Evolutionary conservation across 2,888 invertebrate species (phyloP), one percentile per base, ranked within the genome.

Genomic region (Desoria tigrina): DNA sequence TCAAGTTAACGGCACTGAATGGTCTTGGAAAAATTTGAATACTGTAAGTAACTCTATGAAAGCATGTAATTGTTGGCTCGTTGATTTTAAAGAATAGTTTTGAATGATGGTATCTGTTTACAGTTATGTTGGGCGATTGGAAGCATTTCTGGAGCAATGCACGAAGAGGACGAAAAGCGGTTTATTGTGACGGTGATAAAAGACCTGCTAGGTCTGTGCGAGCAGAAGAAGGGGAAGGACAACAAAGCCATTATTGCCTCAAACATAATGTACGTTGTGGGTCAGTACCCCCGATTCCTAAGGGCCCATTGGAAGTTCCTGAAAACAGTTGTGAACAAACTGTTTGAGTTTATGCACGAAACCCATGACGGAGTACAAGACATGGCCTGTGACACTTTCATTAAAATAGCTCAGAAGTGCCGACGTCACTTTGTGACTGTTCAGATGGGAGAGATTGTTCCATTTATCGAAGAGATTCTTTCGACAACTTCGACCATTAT

Each of bases 301-400:
- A 85, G 96, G 77, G 97, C 96, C n/a, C 99, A 99, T 82, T 99
- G 99, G 99, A 94, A 96, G 80, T 99, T 99, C 82, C 85, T 99
- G 72, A 99, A 99, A 85, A 99, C 99, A 58, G 99, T 99, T 78
- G 97, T 99, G 68, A 99, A 98, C 84, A 99, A 99, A 84, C 86
- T 99, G 64, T 99, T 99, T 83, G 99, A 99, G 83, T 99, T 99
- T 81, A 99, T 99, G 99, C 99, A 99, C 81, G 87, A 99, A 84
- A 97, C 97, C 62, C 99, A 99, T 80, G 99, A 98, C 81, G 99
- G 99, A 78, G 99, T 99, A 28, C 98, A 99, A 82, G 99, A 99
- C 79, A 99, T 99, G 99, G 99, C 99, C 68, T 99, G 99, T 84
- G 99, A 99, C 83, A 99, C 99, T 45, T 99, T 99, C 81, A 99